phyloP scores from a whole-genome alignment of 2,797 vertebrate genomes.

The Microctenopoma lineatum region DNA sequence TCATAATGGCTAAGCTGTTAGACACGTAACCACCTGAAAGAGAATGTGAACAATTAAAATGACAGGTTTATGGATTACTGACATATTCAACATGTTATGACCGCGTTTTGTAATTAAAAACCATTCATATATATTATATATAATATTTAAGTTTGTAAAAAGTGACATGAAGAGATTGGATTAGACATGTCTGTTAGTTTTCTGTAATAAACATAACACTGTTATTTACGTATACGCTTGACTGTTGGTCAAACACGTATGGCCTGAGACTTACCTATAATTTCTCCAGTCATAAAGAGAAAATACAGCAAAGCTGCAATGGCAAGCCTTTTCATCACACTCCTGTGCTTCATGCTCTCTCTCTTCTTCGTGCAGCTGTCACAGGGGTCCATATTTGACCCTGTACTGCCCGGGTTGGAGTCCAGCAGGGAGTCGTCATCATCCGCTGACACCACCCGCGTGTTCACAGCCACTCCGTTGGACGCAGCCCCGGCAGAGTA shows the following conservation, averaged over 20 bases:
- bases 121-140: too few species aligned
- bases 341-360: slow-evolving; percentile 82
- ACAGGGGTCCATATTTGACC: slow-evolving; percentile 84
- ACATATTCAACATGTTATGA: not conserved
- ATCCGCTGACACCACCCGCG: slow-evolving; percentile 78
- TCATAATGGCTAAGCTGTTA: slow-evolving; percentile 98
- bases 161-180: too few species aligned
- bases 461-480: slow-evolving; percentile 83
- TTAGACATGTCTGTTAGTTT: too few species aligned
- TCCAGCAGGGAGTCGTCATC: slow-evolving; percentile 89
- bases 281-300: slow-evolving; percentile 94
- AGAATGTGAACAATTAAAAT: not conserved
- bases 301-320: slow-evolving; percentile 90
- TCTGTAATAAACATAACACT: too few species aligned
- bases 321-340: slow-evolving; percentile 87
- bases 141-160: not conserved
- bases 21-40: slow-evolving; percentile 92
- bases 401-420: slow-evolving; percentile 69
- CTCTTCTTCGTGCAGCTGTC: slow-evolving; percentile 83
- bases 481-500: slow-evolving; percentile 71
- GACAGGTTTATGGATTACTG: not conserved
- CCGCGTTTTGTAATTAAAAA: too few species aligned
- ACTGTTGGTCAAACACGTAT: not conserved
- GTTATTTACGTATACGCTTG: not conserved
- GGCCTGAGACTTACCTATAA: slow-evolving; percentile 87